Conservation (phyloP, 1,140 invertebrate species). For the Pomacea maculata region DNA sequence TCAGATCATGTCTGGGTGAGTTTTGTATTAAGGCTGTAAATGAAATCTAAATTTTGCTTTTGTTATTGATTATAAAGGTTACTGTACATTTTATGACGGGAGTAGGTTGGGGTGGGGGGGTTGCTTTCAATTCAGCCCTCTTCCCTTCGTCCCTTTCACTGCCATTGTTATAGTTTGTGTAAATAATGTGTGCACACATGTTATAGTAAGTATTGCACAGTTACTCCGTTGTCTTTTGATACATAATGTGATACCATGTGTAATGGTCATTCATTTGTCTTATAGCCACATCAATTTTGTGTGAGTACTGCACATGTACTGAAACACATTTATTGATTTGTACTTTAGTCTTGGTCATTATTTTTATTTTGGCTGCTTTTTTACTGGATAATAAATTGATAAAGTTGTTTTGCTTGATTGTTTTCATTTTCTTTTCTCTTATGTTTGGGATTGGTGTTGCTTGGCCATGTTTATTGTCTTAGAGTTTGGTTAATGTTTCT, state of each 20-base stretch:
- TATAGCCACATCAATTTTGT: neutral
- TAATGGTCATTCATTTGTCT: neutral
- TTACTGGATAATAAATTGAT: neutral
- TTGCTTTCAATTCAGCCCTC: no score
- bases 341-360: neutral
- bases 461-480: neutral
- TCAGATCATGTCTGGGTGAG: neutral
- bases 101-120: no score
- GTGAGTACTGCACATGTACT: neutral
- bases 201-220: neutral
- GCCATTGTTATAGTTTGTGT: neutral
- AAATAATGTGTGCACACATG: neutral
- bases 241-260: neutral
- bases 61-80: no score
- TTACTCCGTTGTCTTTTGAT: neutral
- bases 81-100: no score
- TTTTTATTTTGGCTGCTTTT: slow-evolving; percentile 4
- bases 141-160: no score
- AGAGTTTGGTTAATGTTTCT: neutral
- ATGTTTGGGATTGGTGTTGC: neutral
- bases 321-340: neutral
- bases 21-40: neutral
- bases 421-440: neutral
- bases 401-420: slow-evolving; percentile 1
- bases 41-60: no score